These are phyloP conservation scores for Rhogogaster chlorosoma DNA, from an alignment of 2,888 invertebrate genomes.

Conservation along the genomic window DNA sequence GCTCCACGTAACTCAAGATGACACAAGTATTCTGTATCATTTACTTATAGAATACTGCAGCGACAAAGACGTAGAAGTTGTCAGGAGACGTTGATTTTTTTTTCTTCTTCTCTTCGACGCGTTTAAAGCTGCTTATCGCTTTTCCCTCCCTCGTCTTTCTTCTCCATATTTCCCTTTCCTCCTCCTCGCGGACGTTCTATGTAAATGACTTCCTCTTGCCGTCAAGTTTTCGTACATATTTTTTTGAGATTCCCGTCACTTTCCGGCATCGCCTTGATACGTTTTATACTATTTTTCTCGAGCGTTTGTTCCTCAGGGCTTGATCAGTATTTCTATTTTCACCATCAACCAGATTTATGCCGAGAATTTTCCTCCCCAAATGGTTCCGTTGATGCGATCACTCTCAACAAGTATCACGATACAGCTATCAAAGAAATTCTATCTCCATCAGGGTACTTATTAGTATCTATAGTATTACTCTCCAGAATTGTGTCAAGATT, in stretches of 20 bases:
- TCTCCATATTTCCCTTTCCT: conserved; percentile 14
- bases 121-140: conserved; percentile 41
- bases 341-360: background rate
- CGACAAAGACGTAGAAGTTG: conserved; percentile 8
- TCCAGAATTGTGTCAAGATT: background rate
- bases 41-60: background rate
- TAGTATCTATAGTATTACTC: background rate
- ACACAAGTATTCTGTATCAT: conserved; percentile 17
- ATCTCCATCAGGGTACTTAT: background rate
- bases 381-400: background rate
- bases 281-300: conserved; percentile 6
- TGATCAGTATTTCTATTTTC: conserved; percentile 26
- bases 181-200: conserved; percentile 12
- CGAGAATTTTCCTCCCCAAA: background rate
- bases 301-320: conserved; percentile 2
- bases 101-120: background rate
- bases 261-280: conserved; percentile 4
- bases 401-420: conserved; percentile 3
- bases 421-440: background rate
- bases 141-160: conserved; percentile 20
- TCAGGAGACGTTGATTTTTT: background rate
- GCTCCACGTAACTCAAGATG: background rate
- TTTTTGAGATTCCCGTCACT: conserved; percentile 12
- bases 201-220: conserved; percentile 41
- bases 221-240: conserved; percentile 24